Percentiles rank a stretch among this genome's conserved stretches.
Evolutionary conservation across 2,797 vertebrate genomes (phyloP).

Genomic region (Ammospiza maritima): DNA sequence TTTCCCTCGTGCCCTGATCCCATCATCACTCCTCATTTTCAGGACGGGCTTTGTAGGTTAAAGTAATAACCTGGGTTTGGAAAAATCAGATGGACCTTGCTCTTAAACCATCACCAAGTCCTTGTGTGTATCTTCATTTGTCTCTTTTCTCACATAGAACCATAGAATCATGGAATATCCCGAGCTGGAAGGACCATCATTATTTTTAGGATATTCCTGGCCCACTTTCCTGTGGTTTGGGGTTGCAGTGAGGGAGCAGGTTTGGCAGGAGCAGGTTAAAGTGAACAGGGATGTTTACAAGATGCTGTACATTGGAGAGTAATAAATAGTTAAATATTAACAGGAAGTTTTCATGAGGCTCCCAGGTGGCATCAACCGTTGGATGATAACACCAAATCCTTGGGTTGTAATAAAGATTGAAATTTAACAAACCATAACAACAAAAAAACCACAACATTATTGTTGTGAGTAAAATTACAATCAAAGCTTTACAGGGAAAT

Average conservation of each 20-base stretch:
- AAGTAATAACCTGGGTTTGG: not conserved
- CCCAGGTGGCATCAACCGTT: not conserved
- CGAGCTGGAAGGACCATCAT: not conserved
- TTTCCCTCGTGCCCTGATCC: not conserved
- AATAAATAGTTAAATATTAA: conserved; percentile 63
- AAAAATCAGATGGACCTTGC: not conserved
- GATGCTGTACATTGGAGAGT: not conserved
- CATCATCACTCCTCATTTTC: not conserved
- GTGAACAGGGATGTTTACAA: conserved; percentile 35
- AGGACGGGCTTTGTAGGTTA: not conserved
- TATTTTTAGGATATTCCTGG: not conserved
- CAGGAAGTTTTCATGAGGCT: not conserved
- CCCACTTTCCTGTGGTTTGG: not conserved
- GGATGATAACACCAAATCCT: conserved; percentile 40
- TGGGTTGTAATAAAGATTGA: conserved; percentile 10
- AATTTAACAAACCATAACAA: conserved; percentile 20
- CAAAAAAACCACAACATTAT: not conserved
- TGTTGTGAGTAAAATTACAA: not conserved
- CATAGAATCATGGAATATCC: not conserved
- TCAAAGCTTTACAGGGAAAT: not conserved
- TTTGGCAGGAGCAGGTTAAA: not conserved
- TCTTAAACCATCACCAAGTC: not conserved
- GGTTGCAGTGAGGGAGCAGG: not conserved
- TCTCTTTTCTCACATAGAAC: not conserved
- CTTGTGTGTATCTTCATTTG: not conserved